Base-by-base conservation (phyloP, 2,797 vertebrate species). In the Protosalanx chinensis region DNA sequence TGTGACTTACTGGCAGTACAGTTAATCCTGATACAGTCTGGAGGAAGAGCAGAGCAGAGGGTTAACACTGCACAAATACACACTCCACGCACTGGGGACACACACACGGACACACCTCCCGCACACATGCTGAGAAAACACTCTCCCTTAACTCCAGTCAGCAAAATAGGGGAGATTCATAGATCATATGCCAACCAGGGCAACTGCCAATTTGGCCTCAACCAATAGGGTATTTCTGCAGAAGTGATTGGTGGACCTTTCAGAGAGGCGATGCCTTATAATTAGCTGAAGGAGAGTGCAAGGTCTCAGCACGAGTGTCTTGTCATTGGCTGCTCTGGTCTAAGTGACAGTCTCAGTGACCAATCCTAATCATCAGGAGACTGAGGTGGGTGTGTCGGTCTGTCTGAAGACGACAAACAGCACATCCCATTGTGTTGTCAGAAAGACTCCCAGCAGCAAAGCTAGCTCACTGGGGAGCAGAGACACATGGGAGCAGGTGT, bases 21-120 rank as follows among this genome's bases (percentile, higher is more conserved):
- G 96, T 99, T 99, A 96, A 98, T 99, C 98, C 97, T 99, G 97
- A 98, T 98, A 99, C 98, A 99, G 97, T 99, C 98, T 99, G 98
- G 96, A 98, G 98, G 96, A 93, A 98, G 95, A 99, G 98, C 96
- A 99, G 96, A 98, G 96, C 96, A 99, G 96, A 98, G 98, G 94
- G 95, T 98, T 98, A 96, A 88, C 96, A 96, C 98, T 98, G 98
- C 98, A 99, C 94, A 96, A 81, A 95, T 91, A 95, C 87, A 95
- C 87, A 92, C 82, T 91, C 95, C 95, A 96, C 95, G 94, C 91
- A 94, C 95, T 90, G 96, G 96, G 96, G 96, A 98, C 93, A 88
- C 93, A 93, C 96, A 95, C 94, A 92, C 90, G 93, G 90, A 91
- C 95, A 90, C 90, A 88, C 89, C 86, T 79, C 63, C 8, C 58